Percentiles rank a stretch among this genome's conserved stretches.
Evolutionary conservation across 2,888 invertebrate genomes (phyloP).

Genomic region (Rotaria sp.): DNA sequence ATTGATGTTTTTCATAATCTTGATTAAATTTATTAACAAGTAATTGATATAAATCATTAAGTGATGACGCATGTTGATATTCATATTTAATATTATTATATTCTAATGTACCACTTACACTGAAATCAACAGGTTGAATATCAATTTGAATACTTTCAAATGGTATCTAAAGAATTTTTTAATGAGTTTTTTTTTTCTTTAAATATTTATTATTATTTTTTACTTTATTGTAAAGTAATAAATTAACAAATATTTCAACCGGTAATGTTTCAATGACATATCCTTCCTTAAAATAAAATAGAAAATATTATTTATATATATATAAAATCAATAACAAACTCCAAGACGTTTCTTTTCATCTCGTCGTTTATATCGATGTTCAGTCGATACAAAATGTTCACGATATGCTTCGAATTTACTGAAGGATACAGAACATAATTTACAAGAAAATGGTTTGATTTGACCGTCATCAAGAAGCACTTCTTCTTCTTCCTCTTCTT

Average conservation of each 20-base stretch:
- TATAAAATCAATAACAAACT: not conserved
- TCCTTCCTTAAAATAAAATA: not conserved
- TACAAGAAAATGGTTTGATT: not conserved
- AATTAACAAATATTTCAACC: constrained; percentile 27
- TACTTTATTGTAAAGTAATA: not conserved
- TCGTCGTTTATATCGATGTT: constrained; percentile 20
- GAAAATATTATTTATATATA: not conserved
- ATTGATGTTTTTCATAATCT: not conserved
- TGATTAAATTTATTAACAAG: not conserved
- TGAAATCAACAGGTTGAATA: not conserved
- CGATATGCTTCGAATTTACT: constrained; percentile 16
- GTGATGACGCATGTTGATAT: not conserved
- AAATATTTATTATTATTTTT: too few species aligned
- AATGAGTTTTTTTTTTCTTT: not conserved
- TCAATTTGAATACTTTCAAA: constrained; percentile 10
- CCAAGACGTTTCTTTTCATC: constrained; percentile 7
- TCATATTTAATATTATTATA: not conserved
- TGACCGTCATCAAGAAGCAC: not conserved
- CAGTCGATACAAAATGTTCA: not conserved
- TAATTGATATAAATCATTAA: not conserved
- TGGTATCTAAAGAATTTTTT: not conserved
- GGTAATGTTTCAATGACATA: not conserved
- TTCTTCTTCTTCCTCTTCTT: not conserved
- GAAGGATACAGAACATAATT: not conserved
- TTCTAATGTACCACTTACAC: not conserved